A percentile compares a stretch with the other conserved stretches of the same genome.
These are phyloP conservation scores for Cynopterus sphinx DNA, from an alignment of 2,797 vertebrate species.

Conservation along the genomic window DNA sequence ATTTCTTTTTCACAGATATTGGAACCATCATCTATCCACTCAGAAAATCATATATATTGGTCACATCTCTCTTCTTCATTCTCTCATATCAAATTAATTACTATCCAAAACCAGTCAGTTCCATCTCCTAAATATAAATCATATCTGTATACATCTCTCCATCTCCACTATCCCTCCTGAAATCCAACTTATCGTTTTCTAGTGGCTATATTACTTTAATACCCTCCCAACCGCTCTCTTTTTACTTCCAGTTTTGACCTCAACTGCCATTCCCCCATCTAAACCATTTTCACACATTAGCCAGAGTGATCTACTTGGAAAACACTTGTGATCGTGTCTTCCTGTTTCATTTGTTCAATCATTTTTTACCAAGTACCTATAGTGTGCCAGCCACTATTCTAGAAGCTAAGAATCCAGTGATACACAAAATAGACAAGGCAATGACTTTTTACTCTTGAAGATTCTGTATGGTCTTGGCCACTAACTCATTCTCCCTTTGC, in stretches of 20 bases:
- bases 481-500: not conserved
- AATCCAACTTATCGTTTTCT: not conserved
- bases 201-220: not conserved
- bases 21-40: not conserved
- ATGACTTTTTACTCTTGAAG: constrained; percentile 1
- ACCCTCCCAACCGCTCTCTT: not conserved
- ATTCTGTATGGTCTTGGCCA: not conserved
- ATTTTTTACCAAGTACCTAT: not conserved
- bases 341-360: constrained; percentile 5
- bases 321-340: not conserved
- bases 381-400: not conserved
- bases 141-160: not conserved
- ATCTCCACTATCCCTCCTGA: not conserved
- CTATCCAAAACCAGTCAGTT: not conserved
- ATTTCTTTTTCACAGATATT: not conserved
- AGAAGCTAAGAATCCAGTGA: not conserved
- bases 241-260: not conserved
- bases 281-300: not conserved
- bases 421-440: not conserved
- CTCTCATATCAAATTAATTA: not conserved
- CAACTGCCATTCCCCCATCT: not conserved
- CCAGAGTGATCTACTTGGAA: constrained; percentile 17
- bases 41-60: not conserved
- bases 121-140: not conserved
- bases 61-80: not conserved